Evolutionary conservation across 2,888 invertebrate genomes (phyloP).

Genomic region (Euphydryas editha): DNA sequence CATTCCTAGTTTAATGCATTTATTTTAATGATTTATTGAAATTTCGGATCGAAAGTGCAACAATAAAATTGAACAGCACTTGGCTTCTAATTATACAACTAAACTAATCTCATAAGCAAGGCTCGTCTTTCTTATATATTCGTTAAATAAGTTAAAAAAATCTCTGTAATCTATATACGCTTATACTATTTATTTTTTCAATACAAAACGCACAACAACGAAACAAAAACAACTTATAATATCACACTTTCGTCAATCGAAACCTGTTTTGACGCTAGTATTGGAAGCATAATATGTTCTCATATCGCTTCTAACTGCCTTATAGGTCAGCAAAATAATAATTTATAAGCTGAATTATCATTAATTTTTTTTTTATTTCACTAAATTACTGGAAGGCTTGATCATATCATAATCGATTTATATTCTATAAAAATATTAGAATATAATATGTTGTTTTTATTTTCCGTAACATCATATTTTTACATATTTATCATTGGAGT

Average conservation of each 20-base stretch:
- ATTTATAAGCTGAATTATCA: conserved; percentile 71
- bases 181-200: conserved; percentile 68
- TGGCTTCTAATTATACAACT: conserved; percentile 73
- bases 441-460: conserved; percentile 70
- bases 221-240: conserved; percentile 81
- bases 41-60: conserved; percentile 54
- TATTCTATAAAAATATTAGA: conserved; percentile 84
- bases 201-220: conserved; percentile 82
- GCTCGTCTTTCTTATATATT: conserved; percentile 82
- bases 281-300: conserved; percentile 72
- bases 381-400: conserved; percentile 84
- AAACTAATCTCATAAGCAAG: conserved; percentile 81
- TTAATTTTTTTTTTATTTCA: conserved; percentile 62
- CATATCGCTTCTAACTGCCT: conserved; percentile 65
- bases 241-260: conserved; percentile 79
- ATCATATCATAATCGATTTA: conserved; percentile 79
- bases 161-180: conserved; percentile 65
- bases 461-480: conserved; percentile 68
- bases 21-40: conserved; percentile 38
- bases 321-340: conserved; percentile 76
- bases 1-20: neutral
- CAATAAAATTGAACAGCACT: conserved; percentile 54
- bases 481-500: conserved; percentile 76
- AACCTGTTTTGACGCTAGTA: conserved; percentile 62
- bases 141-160: conserved; percentile 77